Base-by-base conservation (phyloP, 2,888 invertebrate species). In the Bombylius major region DNA sequence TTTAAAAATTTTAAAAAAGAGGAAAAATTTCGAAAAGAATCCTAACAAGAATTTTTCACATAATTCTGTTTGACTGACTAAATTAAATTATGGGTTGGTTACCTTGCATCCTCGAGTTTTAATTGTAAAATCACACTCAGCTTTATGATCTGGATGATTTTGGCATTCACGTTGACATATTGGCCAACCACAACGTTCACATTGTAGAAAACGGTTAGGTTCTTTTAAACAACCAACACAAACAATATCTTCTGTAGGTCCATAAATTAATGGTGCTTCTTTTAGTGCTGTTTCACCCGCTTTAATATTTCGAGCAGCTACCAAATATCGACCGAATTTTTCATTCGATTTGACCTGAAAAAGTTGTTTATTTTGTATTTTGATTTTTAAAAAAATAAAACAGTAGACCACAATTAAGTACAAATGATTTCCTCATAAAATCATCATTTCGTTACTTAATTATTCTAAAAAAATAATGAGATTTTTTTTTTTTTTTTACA, bases 101-200 rank as follows among this genome's bases (percentile, higher is more conserved):
- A 84, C 86, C 79, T 84, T 86, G 58, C 78, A 77, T 4, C 80
- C 82, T 62, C 80, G 77, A 7, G 5, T 7, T 54, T 81, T 73
- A 51, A 76, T 71, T 0, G 87, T 87, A 58, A 86, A 82, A 58
- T 79, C 73, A 64, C 90, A 89, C 69, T 89, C 89, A 0, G 83
- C 81, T 12, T 74, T 72, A 66, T 89, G 89, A 5, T 77, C 78
- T 1, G 77, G 76, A n/a, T 77, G 76, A 45, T 75, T 68, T 45
- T 79, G 79, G 68, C 90, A 90, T 14, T 75, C 75, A 14, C 78
- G 74, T 1, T 80, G 79, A 67, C 91, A 91, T 66, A 89, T 76
- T 0, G 90, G 90, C 89, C 90, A 90, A 2, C 89, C 89, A 62
- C 91, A 92, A 59, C 78, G 77, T 31, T 74, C 70, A 65, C 89